Evolutionary conservation across 2,888 invertebrate genomes (phyloP), one percentile per base, ranked within the genome.

Genomic region (Acleris holmiana): DNA sequence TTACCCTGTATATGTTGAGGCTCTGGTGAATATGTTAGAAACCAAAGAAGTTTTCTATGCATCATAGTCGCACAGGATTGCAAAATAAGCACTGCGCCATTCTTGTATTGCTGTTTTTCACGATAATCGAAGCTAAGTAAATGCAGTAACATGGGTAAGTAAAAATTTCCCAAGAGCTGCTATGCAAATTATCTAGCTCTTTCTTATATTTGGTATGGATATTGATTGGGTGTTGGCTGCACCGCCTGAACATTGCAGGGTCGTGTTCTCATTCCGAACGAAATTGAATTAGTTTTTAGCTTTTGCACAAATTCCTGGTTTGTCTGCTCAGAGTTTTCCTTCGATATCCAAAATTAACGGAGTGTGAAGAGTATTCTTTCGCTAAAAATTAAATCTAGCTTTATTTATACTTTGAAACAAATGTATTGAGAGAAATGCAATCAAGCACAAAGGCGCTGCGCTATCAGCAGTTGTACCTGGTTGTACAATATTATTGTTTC

Each of bases 251-350:
- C 44, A 46, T 50, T 23, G 65, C 49, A 60, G 47, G 21, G 55
- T 60, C 59, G 65, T 50, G 59, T 55, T 59, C 35, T 54, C 65
- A 60, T 65, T 65, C 65, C 55, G 55, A 65, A 60, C 53, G 59
- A 50, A 65, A 65, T 65, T 65, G 55, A 65, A 65, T 65, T 65
- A 65, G 65, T 65, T 65, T 65, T 60, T 55, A 60, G 59, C 48
- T 60, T 65, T 60, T 50, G 54, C 23, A 35, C 60, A 60, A 44
- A 65, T 65, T 60, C 60, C 65, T 55, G 48, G 44, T 40, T 53
- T 48, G 41, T 53, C 51, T 49, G 58, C 44, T 23, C 60, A 15
- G 41, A 51, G 19, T 21, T 19, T 50, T 48, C 25, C 61, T 49
- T 55, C 46, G 51, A 51, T 63, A 51, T 57, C 21, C 57, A 53